Evolutionary conservation across 2,113 vertebrate genomes (phyloP), one percentile per base, ranked within the genome.

Genomic region (Apus apus): DNA sequence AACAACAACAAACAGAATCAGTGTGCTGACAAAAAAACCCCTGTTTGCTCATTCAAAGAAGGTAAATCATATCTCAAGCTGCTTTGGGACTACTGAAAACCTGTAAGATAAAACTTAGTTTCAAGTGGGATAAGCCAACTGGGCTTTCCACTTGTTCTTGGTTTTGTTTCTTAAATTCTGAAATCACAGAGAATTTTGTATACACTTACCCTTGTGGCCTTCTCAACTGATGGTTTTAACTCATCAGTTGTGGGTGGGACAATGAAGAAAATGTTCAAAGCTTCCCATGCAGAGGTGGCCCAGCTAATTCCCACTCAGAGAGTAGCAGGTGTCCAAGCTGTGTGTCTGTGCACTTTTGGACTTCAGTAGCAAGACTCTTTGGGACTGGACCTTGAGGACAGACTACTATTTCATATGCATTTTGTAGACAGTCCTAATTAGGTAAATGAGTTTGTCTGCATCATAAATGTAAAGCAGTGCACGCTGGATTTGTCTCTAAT

Each of bases 371-470:
- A 86, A 64, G 20, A 88, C 72, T 61, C 43, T 73, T n/a, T 61
- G 40, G 72, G 80, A 27, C 7, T 19, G 56, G 65, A 70, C 62
- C 38, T 94, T 73, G 11, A 88, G 30, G 61, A 71, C 15, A 74
- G 57, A 43, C 27, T 78, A n/a, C 45, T 71, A 40, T 64, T 93
- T 95, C 65, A 40, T 62, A 54, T 19, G 30, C 20, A 61, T 66
- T 88, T 80, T 86, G 66, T 70, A 96, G 95, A 96, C 80, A 89
- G 94, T 34, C 66, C 34, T 73, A 79, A 96, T 92, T 93, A 92
- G 80, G 36, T 93, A 79, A 89, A 82, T 94, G 43, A 80, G 67
- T 92, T 96, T 87, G 87, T 92, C 95, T 94, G 45, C 68, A 90
- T 88, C 91, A 87, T 74, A 90, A 94, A 94, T 65, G 61, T 95